phyloP scores from a whole-genome alignment of 2,113 vertebrate genomes.

The Hyperoodon ampullatus region DNA sequence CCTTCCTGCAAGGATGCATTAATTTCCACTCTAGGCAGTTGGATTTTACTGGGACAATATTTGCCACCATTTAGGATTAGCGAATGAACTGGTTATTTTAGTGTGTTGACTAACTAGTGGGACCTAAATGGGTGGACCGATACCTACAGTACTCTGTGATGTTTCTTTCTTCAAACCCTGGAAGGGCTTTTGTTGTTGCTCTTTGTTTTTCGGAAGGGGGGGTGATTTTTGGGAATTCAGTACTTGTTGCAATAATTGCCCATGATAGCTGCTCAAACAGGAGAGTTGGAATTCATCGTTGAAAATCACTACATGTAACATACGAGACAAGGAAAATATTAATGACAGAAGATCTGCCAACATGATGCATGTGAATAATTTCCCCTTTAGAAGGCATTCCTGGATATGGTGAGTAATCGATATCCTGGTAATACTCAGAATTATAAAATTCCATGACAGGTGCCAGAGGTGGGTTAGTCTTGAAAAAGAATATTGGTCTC shows the following conservation, averaged over 20 bases:
- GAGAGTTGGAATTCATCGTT: conserved; percentile 87
- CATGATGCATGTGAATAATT: conserved; percentile 97
- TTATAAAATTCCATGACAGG: conserved; percentile 79
- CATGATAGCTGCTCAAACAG: conserved; percentile 82
- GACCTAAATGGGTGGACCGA: conserved; percentile 85
- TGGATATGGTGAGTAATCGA: conserved; percentile 98
- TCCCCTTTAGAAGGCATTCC: conserved; percentile 97
- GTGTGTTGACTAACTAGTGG: conserved; percentile 75
- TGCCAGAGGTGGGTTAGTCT: conserved; percentile 65
- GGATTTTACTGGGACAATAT: conserved; percentile 82
- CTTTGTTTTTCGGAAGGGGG: not conserved
- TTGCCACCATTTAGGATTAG: conserved; percentile 78
- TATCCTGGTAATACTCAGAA: conserved; percentile 74
- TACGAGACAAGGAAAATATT: conserved; percentile 84
- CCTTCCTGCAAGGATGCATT: conserved; percentile 85
- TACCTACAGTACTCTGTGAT: conserved; percentile 82
- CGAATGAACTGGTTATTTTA: conserved; percentile 78
- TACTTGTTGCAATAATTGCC: conserved; percentile 87
- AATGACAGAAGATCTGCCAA: conserved; percentile 88
- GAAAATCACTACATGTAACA: conserved; percentile 83
- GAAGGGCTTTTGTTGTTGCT: conserved; percentile 82
- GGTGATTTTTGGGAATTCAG: conserved; percentile 79
- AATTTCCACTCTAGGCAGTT: conserved; percentile 79
- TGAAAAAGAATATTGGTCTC: conserved; percentile 41
- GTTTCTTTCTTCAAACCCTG: conserved; percentile 79